Conservation (phyloP, 2,797 vertebrate species). For the Gadopsis marmoratus region DNA sequence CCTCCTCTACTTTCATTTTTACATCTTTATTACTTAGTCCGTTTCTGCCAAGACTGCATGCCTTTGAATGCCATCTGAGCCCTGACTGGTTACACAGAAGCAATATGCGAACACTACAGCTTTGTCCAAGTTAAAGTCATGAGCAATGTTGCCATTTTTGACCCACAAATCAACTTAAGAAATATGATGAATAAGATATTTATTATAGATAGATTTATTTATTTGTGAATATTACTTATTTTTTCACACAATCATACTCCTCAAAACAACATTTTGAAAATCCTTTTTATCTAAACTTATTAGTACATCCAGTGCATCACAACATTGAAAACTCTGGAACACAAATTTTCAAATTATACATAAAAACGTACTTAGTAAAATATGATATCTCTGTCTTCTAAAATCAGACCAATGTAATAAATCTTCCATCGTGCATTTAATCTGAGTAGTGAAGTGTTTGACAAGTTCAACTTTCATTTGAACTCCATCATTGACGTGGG, state of each 20-base stretch:
- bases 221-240: neutral
- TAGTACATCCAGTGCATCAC: neutral
- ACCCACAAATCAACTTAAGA: too few species aligned
- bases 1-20: neutral
- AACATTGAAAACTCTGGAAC: neutral
- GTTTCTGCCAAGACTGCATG: neutral
- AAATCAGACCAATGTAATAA: slow-evolving; percentile 9
- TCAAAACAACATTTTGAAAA: neutral
- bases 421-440: slow-evolving; percentile 23
- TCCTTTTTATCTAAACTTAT: neutral
- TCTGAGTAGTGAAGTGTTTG: slow-evolving; percentile 14
- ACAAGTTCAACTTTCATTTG: slow-evolving; percentile 45
- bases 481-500: slow-evolving; percentile 34
- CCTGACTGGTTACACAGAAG: neutral
- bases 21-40: slow-evolving; percentile 19
- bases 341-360: slow-evolving; percentile 22
- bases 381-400: slow-evolving; percentile 3
- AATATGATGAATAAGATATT: neutral
- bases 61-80: neutral
- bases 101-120: neutral
- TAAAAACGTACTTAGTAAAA: slow-evolving; percentile 8
- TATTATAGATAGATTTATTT: neutral
- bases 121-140: neutral
- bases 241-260: neutral
- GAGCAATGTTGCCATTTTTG: neutral